A percentile compares a stretch with the other conserved stretches of the same genome.
Conservation (phyloP, 1,140 invertebrate genomes). For the Bombyx mori region DNA sequence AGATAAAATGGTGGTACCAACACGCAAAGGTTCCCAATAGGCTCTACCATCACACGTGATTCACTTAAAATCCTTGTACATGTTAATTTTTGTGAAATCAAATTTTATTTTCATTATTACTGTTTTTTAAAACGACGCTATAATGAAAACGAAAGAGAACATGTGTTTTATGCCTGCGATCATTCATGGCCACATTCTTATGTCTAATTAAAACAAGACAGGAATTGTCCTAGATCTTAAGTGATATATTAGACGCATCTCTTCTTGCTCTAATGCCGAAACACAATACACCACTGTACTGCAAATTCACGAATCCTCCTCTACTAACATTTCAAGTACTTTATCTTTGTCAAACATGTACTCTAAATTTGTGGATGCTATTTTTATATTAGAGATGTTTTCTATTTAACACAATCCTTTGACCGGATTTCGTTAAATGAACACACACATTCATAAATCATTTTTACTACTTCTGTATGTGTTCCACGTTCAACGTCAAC, state of each 20-base stretch:
- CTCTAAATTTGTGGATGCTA: not conserved
- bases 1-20: no score
- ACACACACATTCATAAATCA: not conserved
- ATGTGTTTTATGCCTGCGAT: constrained; percentile 3
- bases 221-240: constrained; percentile 56
- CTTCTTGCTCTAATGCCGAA: constrained; percentile 56
- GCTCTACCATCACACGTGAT: no score
- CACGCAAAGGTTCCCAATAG: no score
- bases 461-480: constrained; percentile 4
- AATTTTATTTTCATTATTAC: no score
- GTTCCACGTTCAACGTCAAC: constrained; percentile 11
- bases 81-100: no score
- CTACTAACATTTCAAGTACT: no score
- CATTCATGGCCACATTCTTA: constrained; percentile 24
- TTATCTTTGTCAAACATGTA: not conserved
- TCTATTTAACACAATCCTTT: constrained; percentile 3
- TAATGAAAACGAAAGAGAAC: no score
- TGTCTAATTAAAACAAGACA: constrained; percentile 40
- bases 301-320: constrained; percentile 20
- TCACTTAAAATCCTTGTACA: no score
- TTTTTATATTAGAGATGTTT: not conserved
- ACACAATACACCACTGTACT: constrained; percentile 45
- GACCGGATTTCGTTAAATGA: constrained; percentile 10
- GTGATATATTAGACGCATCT: constrained; percentile 52
- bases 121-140: no score